Evolutionary conservation across 2,888 invertebrate genomes (phyloP), one percentile per base, ranked within the genome.

Genomic region (Apocheima hispidaria): DNA sequence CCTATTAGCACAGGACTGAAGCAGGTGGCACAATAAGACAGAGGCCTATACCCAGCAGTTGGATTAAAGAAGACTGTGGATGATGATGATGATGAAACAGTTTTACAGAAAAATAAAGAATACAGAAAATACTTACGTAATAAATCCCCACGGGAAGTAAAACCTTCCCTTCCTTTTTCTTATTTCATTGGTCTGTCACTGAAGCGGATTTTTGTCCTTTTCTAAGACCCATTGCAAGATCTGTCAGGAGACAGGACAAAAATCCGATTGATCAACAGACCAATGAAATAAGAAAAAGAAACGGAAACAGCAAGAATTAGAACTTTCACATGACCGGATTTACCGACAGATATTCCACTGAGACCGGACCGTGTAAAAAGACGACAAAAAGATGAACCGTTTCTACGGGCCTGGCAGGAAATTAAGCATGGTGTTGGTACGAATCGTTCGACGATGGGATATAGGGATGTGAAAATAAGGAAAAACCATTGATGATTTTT

Each of bases 321-420:
- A 30, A 35, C 50, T 35, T 57, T 33, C 50, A 50, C 38, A 52
- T 20, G 28, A 18, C 21, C 41, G 48, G 18, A 46, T 48, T 59
- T 59, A 14, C 46, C 40, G 63, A 65, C 44, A 60, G 21, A 33
- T 20, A 10, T 20, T 36, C 36, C 52, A 21, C 9, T 26, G 53
- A 48, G 52, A 53, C 23, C 46, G 20, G 57, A 58, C 46, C 14
- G 60, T 63, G 68, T 69, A 61, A 76, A 70, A 40, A 68, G 69
- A 69, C 68, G 20, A 38, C 62, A 53, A 64, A 59, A 69, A 69
- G 65, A 57, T 68, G 44, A 66, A 56, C 57, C 50, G 28, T 44
- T 56, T 28, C 30, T 14, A 20, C 30, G 58, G 43, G 36, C 35
- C 43, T 35, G 21, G 7, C 46, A 44, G 55, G 28, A 49, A 61